Conservation (phyloP, 2,888 invertebrate genomes). For the Lacanobia oleracea region DNA sequence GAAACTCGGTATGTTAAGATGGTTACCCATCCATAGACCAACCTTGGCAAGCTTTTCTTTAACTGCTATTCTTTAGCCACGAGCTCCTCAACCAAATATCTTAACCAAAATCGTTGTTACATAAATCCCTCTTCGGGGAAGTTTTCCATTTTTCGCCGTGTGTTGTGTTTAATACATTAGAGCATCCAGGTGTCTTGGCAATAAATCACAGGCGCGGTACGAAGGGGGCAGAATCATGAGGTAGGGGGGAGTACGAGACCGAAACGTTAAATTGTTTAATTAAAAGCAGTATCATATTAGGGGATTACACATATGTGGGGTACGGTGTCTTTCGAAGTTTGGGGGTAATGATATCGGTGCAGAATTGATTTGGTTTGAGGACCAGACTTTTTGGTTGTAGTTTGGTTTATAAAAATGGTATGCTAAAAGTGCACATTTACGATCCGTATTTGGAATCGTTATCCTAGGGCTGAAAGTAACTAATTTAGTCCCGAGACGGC, state of each 20-base stretch:
- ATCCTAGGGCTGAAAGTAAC: too few species aligned
- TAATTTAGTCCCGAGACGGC: too few species aligned
- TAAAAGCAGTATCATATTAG: conserved; percentile 69
- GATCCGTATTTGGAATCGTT: not conserved
- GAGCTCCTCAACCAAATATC: too few species aligned
- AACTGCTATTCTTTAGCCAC: too few species aligned
- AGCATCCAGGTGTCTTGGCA: conserved; percentile 69
- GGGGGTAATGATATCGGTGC: conserved; percentile 47
- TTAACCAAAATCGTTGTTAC: not conserved
- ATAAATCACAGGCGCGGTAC: conserved; percentile 72
- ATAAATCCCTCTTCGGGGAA: not conserved
- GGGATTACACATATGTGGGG: conserved; percentile 65
- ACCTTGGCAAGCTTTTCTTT: too few species aligned
- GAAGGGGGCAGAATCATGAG: conserved; percentile 21
- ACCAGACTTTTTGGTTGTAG: not conserved
- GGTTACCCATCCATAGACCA: too few species aligned
- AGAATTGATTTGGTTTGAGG: conserved; percentile 44
- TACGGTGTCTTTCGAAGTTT: conserved; percentile 41
- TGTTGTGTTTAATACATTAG: conserved; percentile 74
- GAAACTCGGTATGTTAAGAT: too few species aligned
- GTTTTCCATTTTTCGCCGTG: conserved; percentile 69
- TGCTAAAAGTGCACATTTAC: not conserved
- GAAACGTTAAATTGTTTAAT: conserved; percentile 72
- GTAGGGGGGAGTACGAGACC: conserved; percentile 42
- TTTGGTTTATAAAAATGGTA: not conserved